These are phyloP conservation scores for Agriotes lineatus DNA, from an alignment of 2,888 invertebrate species.

Conservation along the genomic window DNA sequence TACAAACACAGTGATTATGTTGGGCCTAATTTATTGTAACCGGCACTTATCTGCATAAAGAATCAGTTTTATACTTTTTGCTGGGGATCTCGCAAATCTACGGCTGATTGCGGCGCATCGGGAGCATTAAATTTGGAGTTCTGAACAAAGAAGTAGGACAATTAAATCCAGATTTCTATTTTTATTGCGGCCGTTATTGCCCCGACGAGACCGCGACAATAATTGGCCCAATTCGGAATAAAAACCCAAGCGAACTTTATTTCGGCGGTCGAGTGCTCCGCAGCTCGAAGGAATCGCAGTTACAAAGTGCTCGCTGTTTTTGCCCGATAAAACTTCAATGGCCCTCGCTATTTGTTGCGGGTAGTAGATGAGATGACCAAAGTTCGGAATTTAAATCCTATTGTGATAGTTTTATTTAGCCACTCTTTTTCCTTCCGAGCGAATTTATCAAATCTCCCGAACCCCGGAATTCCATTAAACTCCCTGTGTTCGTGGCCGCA, in stretches of 20 bases:
- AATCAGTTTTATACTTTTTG: constrained; percentile 2
- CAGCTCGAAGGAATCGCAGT: constrained; percentile 30
- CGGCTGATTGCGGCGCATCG: constrained; percentile 11
- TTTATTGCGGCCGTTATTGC: constrained; percentile 21
- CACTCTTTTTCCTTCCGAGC: not conserved
- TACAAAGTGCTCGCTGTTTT: constrained; percentile 34
- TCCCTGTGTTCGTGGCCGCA: not conserved
- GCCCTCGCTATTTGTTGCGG: constrained; percentile 32
- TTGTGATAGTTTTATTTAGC: constrained; percentile 29
- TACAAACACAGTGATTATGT: constrained; percentile 12
- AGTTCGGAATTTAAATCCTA: constrained; percentile 36
- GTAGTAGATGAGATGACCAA: constrained; percentile 29
- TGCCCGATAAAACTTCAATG: constrained; percentile 37
- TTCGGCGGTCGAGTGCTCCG: constrained; percentile 27
- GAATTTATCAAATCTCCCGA: not conserved
- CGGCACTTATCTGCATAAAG: constrained; percentile 15
- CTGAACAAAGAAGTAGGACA: constrained; percentile 22
- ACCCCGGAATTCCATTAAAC: not conserved
- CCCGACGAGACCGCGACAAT: constrained; percentile 13
- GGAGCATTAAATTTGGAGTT: constrained; percentile 18
- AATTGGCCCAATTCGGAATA: constrained; percentile 25
- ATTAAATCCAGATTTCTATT: constrained; percentile 22
- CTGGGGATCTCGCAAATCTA: constrained; percentile 8
- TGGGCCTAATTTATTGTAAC: constrained; percentile 7
- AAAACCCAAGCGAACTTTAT: constrained; percentile 27